phyloP scores from a whole-genome alignment of 2,113 vertebrate genomes.

The Oncorhynchus tshawytscha region DNA sequence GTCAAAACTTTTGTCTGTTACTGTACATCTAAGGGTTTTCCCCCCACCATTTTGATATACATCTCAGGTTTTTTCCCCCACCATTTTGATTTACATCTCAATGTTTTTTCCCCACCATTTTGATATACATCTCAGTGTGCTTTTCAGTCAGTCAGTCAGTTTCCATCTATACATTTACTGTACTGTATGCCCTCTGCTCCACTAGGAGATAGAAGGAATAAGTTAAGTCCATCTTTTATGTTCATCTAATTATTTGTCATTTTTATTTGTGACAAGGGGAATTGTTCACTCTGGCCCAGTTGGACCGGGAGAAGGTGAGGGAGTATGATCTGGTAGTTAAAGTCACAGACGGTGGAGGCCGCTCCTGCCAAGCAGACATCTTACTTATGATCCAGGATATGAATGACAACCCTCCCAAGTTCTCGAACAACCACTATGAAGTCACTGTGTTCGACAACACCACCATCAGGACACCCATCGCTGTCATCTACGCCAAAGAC shows the following conservation, averaged over 20 bases:
- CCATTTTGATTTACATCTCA: no score
- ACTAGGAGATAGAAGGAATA: no score
- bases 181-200: neutral
- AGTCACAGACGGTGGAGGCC: slow-evolving; percentile 90
- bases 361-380: slow-evolving; percentile 88
- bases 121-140: no score
- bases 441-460: slow-evolving; percentile 95
- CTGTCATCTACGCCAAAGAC: slow-evolving; percentile 88
- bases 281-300: slow-evolving; percentile 78
- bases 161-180: neutral
- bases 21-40: no score
- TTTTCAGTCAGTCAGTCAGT: no score
- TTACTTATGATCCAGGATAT: slow-evolving; percentile 82
- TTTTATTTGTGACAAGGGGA: slow-evolving; percentile 77
- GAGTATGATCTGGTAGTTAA: slow-evolving; percentile 83
- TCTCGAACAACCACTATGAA: slow-evolving; percentile 85
- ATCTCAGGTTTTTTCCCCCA: no score
- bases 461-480: slow-evolving; percentile 86
- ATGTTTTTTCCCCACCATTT: no score
- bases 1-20: no score
- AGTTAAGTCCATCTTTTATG: no score
- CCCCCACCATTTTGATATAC: no score
- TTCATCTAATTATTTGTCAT: neutral
- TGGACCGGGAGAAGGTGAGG: slow-evolving; percentile 84
- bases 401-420: slow-evolving; percentile 90